phyloP scores from a whole-genome alignment of 2,888 invertebrate genomes.

The Acleris literana region DNA sequence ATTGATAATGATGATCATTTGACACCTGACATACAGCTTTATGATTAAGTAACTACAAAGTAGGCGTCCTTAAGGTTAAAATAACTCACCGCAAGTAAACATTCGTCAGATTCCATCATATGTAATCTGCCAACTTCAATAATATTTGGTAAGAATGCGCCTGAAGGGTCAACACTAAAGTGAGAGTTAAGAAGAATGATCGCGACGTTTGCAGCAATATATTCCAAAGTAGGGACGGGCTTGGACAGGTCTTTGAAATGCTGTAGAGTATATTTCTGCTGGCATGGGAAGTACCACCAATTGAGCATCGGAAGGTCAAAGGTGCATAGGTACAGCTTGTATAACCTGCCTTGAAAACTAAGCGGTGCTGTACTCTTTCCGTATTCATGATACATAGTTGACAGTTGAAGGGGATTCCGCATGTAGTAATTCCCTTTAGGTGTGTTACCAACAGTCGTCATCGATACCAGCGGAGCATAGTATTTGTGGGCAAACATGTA shows the following conservation, averaged over 20 bases:
- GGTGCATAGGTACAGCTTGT: constrained; percentile 30
- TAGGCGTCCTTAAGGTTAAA: not conserved
- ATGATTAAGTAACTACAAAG: too few species aligned
- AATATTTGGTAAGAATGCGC: constrained; percentile 63
- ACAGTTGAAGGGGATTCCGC: constrained; percentile 40
- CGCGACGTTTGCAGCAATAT: constrained; percentile 48
- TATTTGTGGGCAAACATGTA: constrained; percentile 42
- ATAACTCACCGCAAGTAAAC: constrained; percentile 13
- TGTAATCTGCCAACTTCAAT: constrained; percentile 66
- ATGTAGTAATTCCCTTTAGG: constrained; percentile 37
- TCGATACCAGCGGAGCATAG: constrained; percentile 27
- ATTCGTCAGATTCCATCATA: constrained; percentile 25
- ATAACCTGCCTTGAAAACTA: constrained; percentile 38
- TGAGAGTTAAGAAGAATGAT: constrained; percentile 61
- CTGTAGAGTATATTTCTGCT: constrained; percentile 37
- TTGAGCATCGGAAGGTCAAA: constrained; percentile 28
- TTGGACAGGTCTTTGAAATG: constrained; percentile 38
- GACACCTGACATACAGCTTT: too few species aligned
- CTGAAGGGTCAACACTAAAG: constrained; percentile 51
- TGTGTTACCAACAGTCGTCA: constrained; percentile 39
- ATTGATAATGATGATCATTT: too few species aligned
- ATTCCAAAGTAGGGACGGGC: constrained; percentile 40
- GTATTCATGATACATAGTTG: constrained; percentile 38
- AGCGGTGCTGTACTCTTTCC: constrained; percentile 25
- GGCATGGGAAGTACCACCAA: constrained; percentile 36